Percentiles rank a stretch among this genome's conserved stretches.
These are phyloP conservation scores for Emydocephalus ijimae DNA, from an alignment of 2,113 vertebrate species.

Conservation along the genomic window DNA sequence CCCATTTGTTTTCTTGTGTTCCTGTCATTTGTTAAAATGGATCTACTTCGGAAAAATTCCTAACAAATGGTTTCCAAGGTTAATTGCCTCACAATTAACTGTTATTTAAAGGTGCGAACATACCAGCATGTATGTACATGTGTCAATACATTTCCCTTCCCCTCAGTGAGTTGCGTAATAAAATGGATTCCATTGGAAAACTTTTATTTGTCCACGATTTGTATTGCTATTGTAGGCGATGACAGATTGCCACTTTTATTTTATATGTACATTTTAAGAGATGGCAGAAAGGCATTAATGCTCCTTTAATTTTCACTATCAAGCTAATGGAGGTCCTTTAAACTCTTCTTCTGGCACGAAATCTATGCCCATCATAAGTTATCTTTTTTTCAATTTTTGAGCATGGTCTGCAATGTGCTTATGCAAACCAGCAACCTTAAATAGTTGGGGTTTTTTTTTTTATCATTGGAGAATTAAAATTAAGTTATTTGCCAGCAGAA, in stretches of 20 bases:
- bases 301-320: conserved; percentile 80
- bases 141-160: conserved; percentile 1
- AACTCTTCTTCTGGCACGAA: conserved; percentile 82
- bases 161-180: conserved; percentile 29
- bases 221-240: conserved; percentile 70
- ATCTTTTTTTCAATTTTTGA: conserved; percentile 79
- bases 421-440: conserved; percentile 60
- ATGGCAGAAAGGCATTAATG: conserved; percentile 79
- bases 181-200: conserved; percentile 57
- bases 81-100: conserved; percentile 32
- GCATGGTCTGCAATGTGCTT: conserved; percentile 65
- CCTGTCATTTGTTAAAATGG: not conserved
- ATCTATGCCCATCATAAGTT: conserved; percentile 84
- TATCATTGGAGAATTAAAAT: conserved; percentile 5
- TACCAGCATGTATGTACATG: not conserved
- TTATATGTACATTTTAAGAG: conserved; percentile 85
- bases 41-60: not conserved
- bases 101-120: conserved; percentile 37
- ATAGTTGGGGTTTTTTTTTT: conserved; percentile 34
- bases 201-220: conserved; percentile 77
- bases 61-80: not conserved
- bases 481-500: not conserved
- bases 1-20: not conserved
- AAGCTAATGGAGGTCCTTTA: conserved; percentile 86
- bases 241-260: conserved; percentile 85